Evolutionary conservation across 2,797 vertebrate species (phyloP).

Genomic region (Mormyrops boulengeri): DNA sequence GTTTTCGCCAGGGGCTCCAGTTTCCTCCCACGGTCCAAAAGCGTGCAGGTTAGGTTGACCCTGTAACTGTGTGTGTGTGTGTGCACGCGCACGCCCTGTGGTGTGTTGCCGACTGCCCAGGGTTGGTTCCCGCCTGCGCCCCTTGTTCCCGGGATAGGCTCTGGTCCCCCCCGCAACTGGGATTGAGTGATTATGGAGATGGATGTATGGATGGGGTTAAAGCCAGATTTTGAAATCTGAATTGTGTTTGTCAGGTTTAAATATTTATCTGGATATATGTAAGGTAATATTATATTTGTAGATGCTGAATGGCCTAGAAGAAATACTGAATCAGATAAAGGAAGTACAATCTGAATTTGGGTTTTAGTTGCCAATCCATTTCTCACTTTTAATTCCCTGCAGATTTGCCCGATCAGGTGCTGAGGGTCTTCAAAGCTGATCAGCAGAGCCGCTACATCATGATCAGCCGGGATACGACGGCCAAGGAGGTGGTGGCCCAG

Average conservation of each 20-base stretch:
- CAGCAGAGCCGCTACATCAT: constrained; percentile 98
- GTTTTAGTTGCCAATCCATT: not conserved
- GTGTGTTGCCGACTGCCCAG: too few species aligned
- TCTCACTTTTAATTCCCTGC: constrained; percentile 9
- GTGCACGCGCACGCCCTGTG: too few species aligned
- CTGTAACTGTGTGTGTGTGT: too few species aligned
- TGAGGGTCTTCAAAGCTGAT: constrained; percentile 95
- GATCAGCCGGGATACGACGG: constrained; percentile 97
- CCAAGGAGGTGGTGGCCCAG: constrained; percentile 92
- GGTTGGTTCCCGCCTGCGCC: too few species aligned
- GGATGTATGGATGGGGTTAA: not conserved
- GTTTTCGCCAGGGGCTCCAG: too few species aligned
- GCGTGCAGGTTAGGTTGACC: too few species aligned
- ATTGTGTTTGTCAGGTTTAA: not conserved
- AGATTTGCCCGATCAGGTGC: constrained; percentile 95
- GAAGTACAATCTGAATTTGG: not conserved
- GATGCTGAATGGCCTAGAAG: not conserved
- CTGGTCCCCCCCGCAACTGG: too few species aligned
- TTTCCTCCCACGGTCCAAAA: too few species aligned
- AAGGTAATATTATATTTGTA: not conserved
- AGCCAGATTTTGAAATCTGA: not conserved
- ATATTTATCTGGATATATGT: not conserved
- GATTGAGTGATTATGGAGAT: too few species aligned
- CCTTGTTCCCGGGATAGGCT: too few species aligned
- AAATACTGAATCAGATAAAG: not conserved